These are phyloP conservation scores for Theocolax elegans DNA, from an alignment of 1,140 invertebrate genomes.

Conservation along the genomic window DNA sequence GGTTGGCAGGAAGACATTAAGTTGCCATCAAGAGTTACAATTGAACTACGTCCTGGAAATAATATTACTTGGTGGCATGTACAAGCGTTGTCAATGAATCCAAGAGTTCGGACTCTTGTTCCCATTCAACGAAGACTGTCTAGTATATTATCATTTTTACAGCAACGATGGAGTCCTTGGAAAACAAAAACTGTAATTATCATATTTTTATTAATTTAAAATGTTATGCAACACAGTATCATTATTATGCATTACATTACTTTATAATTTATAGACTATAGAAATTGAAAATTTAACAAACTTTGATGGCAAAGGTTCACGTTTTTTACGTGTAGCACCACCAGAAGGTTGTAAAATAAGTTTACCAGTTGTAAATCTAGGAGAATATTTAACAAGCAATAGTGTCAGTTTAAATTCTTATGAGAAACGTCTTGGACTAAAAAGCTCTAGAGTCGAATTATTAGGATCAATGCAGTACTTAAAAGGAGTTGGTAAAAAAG, in stretches of 20 bases:
- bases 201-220: conserved; percentile 23
- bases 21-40: conserved; percentile 81
- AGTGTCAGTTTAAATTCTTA: conserved; percentile 80
- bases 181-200: conserved; percentile 68
- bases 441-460: conserved; percentile 61
- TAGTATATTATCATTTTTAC: conserved; percentile 80
- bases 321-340: conserved; percentile 67
- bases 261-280: conserved; percentile 4
- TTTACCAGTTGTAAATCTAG: conserved; percentile 77
- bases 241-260: conserved; percentile 13
- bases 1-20: conserved; percentile 83
- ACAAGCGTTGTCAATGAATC: conserved; percentile 90
- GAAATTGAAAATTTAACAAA: conserved; percentile 29
- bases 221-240: background rate
- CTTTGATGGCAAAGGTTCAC: conserved; percentile 20
- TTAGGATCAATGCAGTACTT: conserved; percentile 62
- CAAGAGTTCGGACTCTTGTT: conserved; percentile 79
- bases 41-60: conserved; percentile 82
- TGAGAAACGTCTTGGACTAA: conserved; percentile 74
- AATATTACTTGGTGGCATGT: conserved; percentile 86
- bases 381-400: conserved; percentile 78
- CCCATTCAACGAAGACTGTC: conserved; percentile 81
- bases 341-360: conserved; percentile 71
- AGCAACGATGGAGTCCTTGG: conserved; percentile 78
- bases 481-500: conserved; percentile 62